Evolutionary conservation across 1,140 invertebrate genomes (phyloP), one percentile per base, ranked within the genome.

Genomic region (Homarus americanus): DNA sequence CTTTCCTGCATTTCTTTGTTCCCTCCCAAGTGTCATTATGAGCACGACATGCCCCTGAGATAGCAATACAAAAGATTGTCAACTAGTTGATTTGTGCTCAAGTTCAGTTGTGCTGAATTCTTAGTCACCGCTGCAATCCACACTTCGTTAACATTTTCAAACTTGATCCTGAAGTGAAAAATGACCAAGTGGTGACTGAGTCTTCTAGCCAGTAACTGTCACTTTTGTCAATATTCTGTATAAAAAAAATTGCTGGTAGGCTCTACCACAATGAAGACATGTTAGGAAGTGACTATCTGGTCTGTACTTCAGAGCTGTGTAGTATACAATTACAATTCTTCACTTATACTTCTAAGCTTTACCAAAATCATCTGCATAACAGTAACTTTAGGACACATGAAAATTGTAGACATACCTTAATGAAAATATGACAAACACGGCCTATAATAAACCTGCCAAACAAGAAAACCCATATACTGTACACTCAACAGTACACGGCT

Each of bases 41-140:
- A 83, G 80, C 58, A 66, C 34, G 10, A 24, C 24, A 44, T 78
- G 84, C 84, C 73, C 49, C 73, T 63, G 53, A 87, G 84, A 76
- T 78, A 78, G 44, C 84, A 78, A 87, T 58, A 58, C 41, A 87
- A 87, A 53, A 78, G 84, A 87, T 78, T 87, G 84, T 87, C 84
- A 53, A 78, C 73, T 78, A 44, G 83, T 87, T 87, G 84, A 87
- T 87, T 87, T 87, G 84, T 87, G 84, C 73, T 87, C 73, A 58
- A 58, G 84, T 78, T 87, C 41, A 87, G 49, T 76, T 87, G 73
- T 87, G 73, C 44, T 87, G 84, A 78, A 87, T 40, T 66, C 82
- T 83, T 40, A 83, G 40, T 87, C 73, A 78, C 41, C 72, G 24
- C 17, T 63, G 24, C 4, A 36, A 78, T 58, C 24, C 17, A 12